Conservation (phyloP, 2,888 invertebrate species). For the Chalcosyrphus nemorum region DNA sequence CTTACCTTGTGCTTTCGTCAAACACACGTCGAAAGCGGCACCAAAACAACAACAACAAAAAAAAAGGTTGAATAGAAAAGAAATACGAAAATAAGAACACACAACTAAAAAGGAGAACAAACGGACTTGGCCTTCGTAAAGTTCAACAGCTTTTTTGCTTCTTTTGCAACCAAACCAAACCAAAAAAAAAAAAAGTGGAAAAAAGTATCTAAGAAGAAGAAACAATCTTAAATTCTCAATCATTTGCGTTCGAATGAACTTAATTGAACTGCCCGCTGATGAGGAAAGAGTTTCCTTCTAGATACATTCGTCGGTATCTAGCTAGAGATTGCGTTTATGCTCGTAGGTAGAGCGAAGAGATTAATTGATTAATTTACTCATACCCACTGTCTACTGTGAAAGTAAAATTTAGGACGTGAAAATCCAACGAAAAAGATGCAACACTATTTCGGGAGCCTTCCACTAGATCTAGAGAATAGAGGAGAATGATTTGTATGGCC, state of each 20-base stretch:
- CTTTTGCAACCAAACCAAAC: conserved; percentile 16
- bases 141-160: conserved; percentile 62
- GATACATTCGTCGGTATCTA: conserved; percentile 7
- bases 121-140: conserved; percentile 66
- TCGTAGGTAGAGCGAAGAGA: neutral
- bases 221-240: conserved; percentile 3
- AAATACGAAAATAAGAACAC: conserved; percentile 28
- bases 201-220: too few species aligned
- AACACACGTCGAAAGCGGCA: neutral
- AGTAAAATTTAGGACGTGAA: neutral
- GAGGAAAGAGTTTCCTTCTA: conserved; percentile 15
- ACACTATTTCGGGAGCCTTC: neutral
- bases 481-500: conserved; percentile 15
- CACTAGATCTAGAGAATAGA: too few species aligned
- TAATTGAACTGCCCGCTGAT: conserved; percentile 33
- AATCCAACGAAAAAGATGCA: neutral
- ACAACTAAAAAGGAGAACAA: conserved; percentile 46
- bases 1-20: conserved; percentile 18
- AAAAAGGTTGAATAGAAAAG: conserved; percentile 21
- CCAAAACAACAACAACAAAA: neutral
- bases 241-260: conserved; percentile 22
- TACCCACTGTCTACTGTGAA: neutral
- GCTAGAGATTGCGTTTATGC: conserved; percentile 5
- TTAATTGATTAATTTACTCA: conserved; percentile 38
- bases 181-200: neutral